These are phyloP conservation scores for Pomatostomus ruficeps DNA, from an alignment of 2,113 vertebrate species.

Conservation along the genomic window DNA sequence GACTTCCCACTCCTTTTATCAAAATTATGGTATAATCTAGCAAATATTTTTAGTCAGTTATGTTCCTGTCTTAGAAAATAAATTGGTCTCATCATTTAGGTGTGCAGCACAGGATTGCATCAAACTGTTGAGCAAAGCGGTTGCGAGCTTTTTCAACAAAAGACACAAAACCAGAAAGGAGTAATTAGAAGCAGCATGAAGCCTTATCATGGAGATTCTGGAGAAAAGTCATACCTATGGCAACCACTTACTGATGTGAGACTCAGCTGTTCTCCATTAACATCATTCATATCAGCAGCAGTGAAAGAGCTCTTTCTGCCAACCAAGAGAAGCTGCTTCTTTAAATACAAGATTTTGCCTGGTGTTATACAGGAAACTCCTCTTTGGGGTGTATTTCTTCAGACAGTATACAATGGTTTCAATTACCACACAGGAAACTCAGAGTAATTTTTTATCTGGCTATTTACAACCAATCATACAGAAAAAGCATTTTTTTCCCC, in stretches of 20 bases:
- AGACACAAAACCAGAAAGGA: not conserved
- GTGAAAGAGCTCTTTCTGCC: not conserved
- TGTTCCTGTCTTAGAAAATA: not conserved
- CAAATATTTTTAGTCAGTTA: not conserved
- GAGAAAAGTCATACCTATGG: not conserved
- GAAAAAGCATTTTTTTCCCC: fast-evolving
- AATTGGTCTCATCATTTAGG: not conserved
- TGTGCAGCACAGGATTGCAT: not conserved
- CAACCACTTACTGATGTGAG: not conserved
- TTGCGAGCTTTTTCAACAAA: not conserved
- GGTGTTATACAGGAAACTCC: not conserved
- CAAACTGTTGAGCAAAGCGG: not conserved
- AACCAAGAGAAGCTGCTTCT: not conserved
- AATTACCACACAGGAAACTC: not conserved
- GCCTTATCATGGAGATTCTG: not conserved
- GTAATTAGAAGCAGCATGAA: not conserved
- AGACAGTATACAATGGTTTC: not conserved
- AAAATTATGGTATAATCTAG: not conserved
- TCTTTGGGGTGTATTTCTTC: not conserved
- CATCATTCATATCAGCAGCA: not conserved
- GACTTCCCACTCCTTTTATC: not conserved
- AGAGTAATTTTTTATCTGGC: not conserved
- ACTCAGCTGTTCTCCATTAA: not conserved
- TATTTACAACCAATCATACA: not conserved
- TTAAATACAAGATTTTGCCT: not conserved